These are phyloP conservation scores for Himalopsyche kuldschensis DNA, from an alignment of 2,888 invertebrate species.

Conservation along the genomic window DNA sequence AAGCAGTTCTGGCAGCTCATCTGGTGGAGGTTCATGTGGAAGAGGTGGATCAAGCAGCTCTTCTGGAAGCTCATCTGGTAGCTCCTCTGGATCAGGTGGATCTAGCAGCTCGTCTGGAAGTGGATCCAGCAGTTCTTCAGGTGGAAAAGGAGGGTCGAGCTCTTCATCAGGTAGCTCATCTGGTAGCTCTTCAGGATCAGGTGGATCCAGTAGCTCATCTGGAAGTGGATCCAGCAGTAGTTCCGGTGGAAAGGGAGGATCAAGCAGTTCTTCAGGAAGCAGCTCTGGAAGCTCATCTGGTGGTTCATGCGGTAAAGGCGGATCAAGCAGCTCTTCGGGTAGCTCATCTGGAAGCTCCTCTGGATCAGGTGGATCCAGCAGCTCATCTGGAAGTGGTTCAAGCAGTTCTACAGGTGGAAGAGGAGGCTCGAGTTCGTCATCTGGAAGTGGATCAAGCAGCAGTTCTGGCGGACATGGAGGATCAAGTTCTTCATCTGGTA, in stretches of 20 bases:
- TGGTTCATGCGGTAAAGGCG: neutral
- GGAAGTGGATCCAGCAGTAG: neutral
- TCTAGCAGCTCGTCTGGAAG: neutral
- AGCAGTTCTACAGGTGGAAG: neutral
- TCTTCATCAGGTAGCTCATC: too few species aligned
- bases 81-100: neutral
- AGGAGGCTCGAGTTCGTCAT: neutral
- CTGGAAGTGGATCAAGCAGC: neutral
- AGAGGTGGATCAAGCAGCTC: neutral
- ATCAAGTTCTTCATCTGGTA: neutral
- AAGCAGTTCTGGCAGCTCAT: neutral
- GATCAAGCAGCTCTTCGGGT: neutral
- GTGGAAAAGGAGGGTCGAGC: neutral
- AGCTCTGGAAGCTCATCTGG: neutral
- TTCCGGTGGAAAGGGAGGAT: neutral
- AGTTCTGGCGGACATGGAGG: neutral
- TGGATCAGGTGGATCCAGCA: neutral
- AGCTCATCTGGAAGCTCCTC: neutral
- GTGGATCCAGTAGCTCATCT: neutral
- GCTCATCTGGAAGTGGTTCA: neutral
- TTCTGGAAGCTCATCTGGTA: neutral
- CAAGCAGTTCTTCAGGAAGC: neutral
- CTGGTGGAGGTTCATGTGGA: neutral
- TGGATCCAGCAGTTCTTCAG: neutral
- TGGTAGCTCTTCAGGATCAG: neutral